Base-by-base conservation (phyloP, 2,113 vertebrate genomes). In the Poeciliopsis retropinna region DNA sequence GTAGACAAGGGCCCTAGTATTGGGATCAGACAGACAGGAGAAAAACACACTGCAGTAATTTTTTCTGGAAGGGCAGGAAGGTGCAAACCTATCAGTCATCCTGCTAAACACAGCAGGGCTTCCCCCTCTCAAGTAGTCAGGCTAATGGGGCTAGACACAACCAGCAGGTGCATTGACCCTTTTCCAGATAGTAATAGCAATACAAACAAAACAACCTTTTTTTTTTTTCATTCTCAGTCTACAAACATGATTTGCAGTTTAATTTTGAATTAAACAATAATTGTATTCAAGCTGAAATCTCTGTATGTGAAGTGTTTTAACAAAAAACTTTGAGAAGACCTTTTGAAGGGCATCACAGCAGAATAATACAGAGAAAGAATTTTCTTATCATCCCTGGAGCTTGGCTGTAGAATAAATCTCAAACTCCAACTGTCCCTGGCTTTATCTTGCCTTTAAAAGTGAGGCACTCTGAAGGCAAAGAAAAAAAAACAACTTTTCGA, bases 1-100 rank as follows among this genome's bases (percentile, higher is more conserved):
- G 29, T 95, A 96, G 86, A 95, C 91, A 85, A 95, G 92, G 88
- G 95, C 83, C 88, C 95, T 97, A 94, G 64, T 68, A 73, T 92
- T 39, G 72, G 77, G 85, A 89, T 94, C 83, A 91, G 51, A 79
- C 79, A 85, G 64, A 86, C 10, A n/a, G 64, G 63, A 85, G 72
- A 82, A 73, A 75, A 67, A 89, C 37, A 77, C 22, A 85, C 65
- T 82, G 72, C 81, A 73, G 75, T 85, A 90, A 86, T 78, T 6
- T 57, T 57, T 57, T 57, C 64, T 72, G 78, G 70, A 80, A 83
- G 79, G 19, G 25, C 72, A 72, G 69, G 72, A 72, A 57, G 63
- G 73, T 73, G 72, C 47, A 73, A 30, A 60, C 30, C 60, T 32
- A 86, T 88, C 85, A 76, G 73, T 86, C 81, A 81, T 82, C 60